Evolutionary conservation across 2,797 vertebrate genomes (phyloP).

Genomic region (Coendou prehensilis): DNA sequence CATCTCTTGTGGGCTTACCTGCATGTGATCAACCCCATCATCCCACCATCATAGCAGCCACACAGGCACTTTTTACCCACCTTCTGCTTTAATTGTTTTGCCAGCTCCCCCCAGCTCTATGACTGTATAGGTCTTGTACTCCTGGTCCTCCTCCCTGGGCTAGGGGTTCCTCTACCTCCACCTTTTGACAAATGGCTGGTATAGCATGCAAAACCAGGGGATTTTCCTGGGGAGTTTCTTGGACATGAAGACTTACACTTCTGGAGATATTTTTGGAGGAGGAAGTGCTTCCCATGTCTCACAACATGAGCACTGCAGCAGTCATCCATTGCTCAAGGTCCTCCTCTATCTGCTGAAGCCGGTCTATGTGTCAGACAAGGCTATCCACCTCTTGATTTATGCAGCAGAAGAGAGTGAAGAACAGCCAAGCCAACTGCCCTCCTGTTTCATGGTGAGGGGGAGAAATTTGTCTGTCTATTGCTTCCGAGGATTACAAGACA

Average conservation of each 20-base stretch:
- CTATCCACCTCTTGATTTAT: neutral
- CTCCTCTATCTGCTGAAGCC: neutral
- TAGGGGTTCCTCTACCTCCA: neutral
- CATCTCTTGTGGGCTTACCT: neutral
- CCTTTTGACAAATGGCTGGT: neutral
- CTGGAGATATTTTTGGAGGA: neutral
- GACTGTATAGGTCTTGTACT: neutral
- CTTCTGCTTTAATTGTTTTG: neutral
- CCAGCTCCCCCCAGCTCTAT: neutral
- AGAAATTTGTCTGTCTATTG: neutral
- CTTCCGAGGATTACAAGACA: neutral
- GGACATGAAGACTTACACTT: neutral
- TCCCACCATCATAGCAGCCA: neutral
- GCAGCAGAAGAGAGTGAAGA: neutral
- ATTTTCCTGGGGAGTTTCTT: neutral
- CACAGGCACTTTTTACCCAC: neutral
- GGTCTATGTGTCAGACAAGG: neutral
- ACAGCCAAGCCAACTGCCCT: neutral
- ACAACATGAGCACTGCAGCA: neutral
- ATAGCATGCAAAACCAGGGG: neutral
- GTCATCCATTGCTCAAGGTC: neutral
- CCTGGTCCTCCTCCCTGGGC: neutral
- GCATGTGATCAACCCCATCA: neutral
- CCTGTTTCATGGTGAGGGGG: neutral
- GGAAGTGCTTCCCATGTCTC: neutral